Conservation (phyloP, 2,888 invertebrate species). For the Hirudinaria manillensis region DNA sequence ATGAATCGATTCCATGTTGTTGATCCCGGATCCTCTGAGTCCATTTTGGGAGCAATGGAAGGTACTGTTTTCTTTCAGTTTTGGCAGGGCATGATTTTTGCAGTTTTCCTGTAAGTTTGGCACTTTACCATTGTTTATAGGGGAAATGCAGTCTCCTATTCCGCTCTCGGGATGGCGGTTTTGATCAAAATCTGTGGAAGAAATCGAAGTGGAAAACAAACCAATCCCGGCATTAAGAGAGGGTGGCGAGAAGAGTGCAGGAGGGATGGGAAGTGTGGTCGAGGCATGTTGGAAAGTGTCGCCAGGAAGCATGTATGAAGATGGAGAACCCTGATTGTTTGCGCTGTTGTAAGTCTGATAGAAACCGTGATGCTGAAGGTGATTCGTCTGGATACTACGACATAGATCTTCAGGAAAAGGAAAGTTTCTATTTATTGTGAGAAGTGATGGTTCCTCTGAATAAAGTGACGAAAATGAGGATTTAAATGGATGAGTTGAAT, state of each 20-base stretch:
- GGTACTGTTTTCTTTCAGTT: not conserved
- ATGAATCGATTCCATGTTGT: not conserved
- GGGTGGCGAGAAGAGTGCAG: constrained; percentile 12
- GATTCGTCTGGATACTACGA: constrained; percentile 11
- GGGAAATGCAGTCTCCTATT: constrained; percentile 19
- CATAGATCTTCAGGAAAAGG: constrained; percentile 17
- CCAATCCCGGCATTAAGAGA: not conserved
- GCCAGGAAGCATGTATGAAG: constrained; percentile 19
- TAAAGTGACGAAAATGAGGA: constrained; percentile 13
- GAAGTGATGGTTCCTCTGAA: constrained; percentile 11
- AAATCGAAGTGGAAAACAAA: constrained; percentile 7
- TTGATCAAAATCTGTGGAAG: constrained; percentile 7
- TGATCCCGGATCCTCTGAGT: not conserved
- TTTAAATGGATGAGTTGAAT: constrained; percentile 6
- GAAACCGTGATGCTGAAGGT: constrained; percentile 13
- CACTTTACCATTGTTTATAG: not conserved
- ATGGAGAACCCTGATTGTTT: constrained; percentile 14
- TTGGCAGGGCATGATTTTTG: not conserved
- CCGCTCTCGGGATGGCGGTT: constrained; percentile 11
- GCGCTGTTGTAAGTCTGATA: constrained; percentile 1
- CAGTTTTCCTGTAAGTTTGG: constrained; percentile 10
- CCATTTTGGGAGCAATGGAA: not conserved
- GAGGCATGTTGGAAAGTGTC: constrained; percentile 14
- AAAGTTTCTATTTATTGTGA: constrained; percentile 9
- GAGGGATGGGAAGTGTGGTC: not conserved